phyloP scores from a whole-genome alignment of 2,113 vertebrate genomes.

The Motacilla alba region DNA sequence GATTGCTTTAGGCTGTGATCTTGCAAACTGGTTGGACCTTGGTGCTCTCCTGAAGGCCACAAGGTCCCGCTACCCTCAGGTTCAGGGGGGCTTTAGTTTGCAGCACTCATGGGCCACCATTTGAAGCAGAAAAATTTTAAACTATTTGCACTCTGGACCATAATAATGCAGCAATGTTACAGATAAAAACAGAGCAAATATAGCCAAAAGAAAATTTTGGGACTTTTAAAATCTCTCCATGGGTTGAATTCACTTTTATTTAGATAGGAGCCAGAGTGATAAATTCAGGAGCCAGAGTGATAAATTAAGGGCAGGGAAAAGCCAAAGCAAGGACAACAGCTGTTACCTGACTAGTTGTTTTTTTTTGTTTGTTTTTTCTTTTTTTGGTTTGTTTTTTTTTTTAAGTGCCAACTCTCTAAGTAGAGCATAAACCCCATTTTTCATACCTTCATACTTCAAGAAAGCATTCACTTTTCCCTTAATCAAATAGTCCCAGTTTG shows the following conservation, averaged over 20 bases:
- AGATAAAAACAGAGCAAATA: constrained; percentile 7
- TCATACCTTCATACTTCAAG: background rate
- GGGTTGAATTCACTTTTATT: background rate
- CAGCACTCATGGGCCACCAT: background rate
- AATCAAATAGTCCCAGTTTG: background rate
- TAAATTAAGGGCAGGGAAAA: constrained; percentile 13
- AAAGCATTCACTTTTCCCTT: background rate
- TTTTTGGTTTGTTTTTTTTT: background rate
- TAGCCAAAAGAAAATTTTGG: background rate
- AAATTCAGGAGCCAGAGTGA: background rate
- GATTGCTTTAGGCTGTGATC: background rate
- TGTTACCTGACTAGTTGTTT: background rate
- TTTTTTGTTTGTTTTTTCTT: background rate
- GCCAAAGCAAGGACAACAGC: background rate
- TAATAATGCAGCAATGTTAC: constrained; percentile 4
- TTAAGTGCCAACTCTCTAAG: background rate
- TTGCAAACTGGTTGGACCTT: background rate
- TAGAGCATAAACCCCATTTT: background rate
- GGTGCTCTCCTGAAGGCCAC: background rate
- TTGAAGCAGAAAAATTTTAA: background rate
- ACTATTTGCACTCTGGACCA: background rate
- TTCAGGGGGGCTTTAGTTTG: background rate
- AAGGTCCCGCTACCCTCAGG: rapidly evolving
- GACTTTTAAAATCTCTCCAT: background rate
- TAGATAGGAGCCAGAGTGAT: background rate